These are phyloP conservation scores for Cebidichthys violaceus DNA, from an alignment of 2,113 vertebrate species.

Conservation along the genomic window DNA sequence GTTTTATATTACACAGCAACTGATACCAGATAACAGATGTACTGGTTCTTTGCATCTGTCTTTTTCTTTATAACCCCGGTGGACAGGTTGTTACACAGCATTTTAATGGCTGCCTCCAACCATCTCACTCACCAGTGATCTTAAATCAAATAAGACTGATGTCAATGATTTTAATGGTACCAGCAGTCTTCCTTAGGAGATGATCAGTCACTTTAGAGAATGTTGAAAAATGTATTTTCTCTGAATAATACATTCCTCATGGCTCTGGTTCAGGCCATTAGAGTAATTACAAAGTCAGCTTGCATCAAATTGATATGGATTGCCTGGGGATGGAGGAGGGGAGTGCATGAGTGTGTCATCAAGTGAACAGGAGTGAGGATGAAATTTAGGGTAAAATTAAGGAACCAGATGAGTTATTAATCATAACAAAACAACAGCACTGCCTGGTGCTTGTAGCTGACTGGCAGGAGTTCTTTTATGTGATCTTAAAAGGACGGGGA, in stretches of 20 bases:
- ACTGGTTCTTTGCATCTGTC: neutral
- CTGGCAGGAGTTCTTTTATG: too few species aligned
- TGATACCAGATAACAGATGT: neutral
- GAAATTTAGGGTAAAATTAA: too few species aligned
- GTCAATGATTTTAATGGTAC: constrained; percentile 23
- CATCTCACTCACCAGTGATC: neutral
- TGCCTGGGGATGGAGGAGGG: constrained; percentile 44
- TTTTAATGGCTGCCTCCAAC: neutral
- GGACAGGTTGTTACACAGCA: neutral
- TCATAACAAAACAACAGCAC: too few species aligned
- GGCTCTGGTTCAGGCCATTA: constrained; percentile 62
- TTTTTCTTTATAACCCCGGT: neutral
- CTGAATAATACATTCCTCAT: constrained; percentile 69
- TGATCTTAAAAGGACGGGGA: too few species aligned
- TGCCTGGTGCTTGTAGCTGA: too few species aligned
- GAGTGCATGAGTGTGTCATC: neutral
- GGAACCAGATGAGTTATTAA: too few species aligned
- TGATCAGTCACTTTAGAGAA: constrained; percentile 62
- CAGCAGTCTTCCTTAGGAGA: constrained; percentile 31
- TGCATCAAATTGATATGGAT: constrained; percentile 70
- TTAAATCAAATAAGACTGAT: constrained; percentile 19
- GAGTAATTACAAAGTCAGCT: constrained; percentile 72
- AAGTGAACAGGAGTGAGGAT: too few species aligned
- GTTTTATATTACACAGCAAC: neutral
- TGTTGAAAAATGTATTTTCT: constrained; percentile 67